Conservation (phyloP, 37 sponge, comb jelly and placozoan genomes). For the Haliclona indistincta region DNA sequence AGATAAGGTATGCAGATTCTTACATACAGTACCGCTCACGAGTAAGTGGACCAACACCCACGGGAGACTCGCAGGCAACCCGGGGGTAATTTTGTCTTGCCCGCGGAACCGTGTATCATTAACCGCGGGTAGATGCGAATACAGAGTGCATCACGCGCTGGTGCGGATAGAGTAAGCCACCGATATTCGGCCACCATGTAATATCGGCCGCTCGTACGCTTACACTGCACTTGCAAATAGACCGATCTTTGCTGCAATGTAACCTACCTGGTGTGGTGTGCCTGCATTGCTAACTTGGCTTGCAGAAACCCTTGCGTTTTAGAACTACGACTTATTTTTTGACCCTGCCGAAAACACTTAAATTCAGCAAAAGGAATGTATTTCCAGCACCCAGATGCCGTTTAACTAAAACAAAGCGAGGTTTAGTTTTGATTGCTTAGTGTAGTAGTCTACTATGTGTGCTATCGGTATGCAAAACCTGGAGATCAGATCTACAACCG, state of each 20-base stretch:
- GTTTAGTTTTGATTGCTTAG: background rate
- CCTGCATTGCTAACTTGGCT: background rate
- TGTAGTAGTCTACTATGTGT: background rate
- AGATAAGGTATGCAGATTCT: no score
- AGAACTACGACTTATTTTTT: background rate
- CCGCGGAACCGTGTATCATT: no score
- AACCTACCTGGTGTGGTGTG: background rate
- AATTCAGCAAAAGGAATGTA: background rate
- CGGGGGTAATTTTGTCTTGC: no score
- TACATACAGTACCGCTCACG: no score
- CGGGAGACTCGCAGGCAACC: no score
- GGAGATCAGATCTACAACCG: background rate
- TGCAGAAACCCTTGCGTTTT: background rate
- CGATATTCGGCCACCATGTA: background rate
- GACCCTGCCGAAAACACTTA: background rate
- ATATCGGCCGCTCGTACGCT: constrained; percentile 2
- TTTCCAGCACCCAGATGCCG: background rate
- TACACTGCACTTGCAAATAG: background rate
- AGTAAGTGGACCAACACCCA: no score
- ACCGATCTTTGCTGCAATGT: background rate
- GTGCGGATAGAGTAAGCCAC: constrained; percentile 2
- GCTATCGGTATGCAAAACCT: background rate
- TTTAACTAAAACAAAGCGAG: background rate
- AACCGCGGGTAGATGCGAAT: no score
- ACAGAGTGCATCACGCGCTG: no score